These are phyloP conservation scores for Microplitis demolitor DNA, from an alignment of 1,140 invertebrate genomes.

Conservation along the genomic window DNA sequence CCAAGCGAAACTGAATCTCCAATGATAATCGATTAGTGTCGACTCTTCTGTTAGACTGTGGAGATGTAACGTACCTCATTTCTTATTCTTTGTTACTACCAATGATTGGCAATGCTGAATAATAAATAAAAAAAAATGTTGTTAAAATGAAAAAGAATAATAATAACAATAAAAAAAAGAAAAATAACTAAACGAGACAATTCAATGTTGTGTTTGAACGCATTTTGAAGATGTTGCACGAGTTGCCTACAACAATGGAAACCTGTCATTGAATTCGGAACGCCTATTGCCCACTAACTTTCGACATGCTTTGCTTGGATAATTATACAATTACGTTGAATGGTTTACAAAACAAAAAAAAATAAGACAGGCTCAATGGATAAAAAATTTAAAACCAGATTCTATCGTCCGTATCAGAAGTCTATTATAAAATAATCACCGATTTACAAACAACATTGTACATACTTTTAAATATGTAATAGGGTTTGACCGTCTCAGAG, in stretches of 20 bases:
- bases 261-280: slow-evolving; percentile 18
- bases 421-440: too few relatives aligned
- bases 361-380: too few relatives aligned
- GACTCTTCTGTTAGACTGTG: slow-evolving; percentile 3
- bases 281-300: slow-evolving; percentile 14
- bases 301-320: neutral
- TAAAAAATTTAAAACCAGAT: too few relatives aligned
- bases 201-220: neutral
- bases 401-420: too few relatives aligned
- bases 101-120: too few relatives aligned
- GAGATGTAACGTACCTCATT: neutral
- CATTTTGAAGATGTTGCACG: slow-evolving; percentile 2
- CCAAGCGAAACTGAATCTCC: neutral
- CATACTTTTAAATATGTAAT: too few relatives aligned
- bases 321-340: neutral
- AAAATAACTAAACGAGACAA: neutral
- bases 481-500: too few relatives aligned
- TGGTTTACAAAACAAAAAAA: too few relatives aligned
- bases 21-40: slow-evolving; percentile 21
- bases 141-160: neutral
- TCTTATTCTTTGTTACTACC: neutral
- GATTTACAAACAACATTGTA: too few relatives aligned
- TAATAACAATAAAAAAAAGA: neutral
- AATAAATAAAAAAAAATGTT: neutral
- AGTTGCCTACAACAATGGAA: slow-evolving; percentile 4